phyloP scores from a whole-genome alignment of 2,113 vertebrate genomes.

The Scatophagus argus region DNA sequence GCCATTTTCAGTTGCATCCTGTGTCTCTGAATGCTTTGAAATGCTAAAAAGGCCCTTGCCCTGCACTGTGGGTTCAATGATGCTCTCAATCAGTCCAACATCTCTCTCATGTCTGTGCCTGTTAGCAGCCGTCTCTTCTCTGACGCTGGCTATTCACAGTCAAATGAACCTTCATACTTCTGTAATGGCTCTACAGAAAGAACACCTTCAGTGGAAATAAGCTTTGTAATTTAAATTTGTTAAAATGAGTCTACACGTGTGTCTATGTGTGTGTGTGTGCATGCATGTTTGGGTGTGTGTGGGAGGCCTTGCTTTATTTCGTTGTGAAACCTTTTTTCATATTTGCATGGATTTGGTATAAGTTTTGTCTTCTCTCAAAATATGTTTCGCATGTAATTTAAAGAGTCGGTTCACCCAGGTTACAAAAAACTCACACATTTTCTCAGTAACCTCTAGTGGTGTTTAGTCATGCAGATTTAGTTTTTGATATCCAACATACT shows the following conservation, averaged over 20 bases:
- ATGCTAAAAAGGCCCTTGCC: slow-evolving; percentile 72
- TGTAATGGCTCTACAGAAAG: slow-evolving; percentile 50
- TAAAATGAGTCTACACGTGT: not conserved
- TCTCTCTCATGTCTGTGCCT: slow-evolving; percentile 49
- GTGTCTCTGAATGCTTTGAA: slow-evolving; percentile 71
- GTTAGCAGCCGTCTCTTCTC: slow-evolving; percentile 32
- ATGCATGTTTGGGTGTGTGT: not conserved
- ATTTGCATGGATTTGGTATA: not conserved
- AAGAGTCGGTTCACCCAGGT: not conserved
- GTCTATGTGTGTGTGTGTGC: not conserved
- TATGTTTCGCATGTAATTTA: slow-evolving; percentile 14
- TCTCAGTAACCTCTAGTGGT: not conserved
- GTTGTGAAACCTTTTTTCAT: slow-evolving; percentile 24
- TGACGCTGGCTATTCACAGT: slow-evolving; percentile 46
- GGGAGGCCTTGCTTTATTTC: slow-evolving; percentile 1
- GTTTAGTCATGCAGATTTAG: not conserved
- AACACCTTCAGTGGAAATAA: slow-evolving; percentile 33
- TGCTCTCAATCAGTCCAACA: slow-evolving; percentile 45
- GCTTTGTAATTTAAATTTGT: slow-evolving; percentile 54
- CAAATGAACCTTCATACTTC: slow-evolving; percentile 58
- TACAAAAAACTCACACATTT: not conserved
- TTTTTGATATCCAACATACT: not conserved
- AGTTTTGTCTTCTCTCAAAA: not conserved
- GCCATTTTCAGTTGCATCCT: slow-evolving; percentile 22
- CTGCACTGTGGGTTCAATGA: slow-evolving; percentile 42